phyloP scores from a whole-genome alignment of 2,888 invertebrate species.

The Oscheius onirici region DNA sequence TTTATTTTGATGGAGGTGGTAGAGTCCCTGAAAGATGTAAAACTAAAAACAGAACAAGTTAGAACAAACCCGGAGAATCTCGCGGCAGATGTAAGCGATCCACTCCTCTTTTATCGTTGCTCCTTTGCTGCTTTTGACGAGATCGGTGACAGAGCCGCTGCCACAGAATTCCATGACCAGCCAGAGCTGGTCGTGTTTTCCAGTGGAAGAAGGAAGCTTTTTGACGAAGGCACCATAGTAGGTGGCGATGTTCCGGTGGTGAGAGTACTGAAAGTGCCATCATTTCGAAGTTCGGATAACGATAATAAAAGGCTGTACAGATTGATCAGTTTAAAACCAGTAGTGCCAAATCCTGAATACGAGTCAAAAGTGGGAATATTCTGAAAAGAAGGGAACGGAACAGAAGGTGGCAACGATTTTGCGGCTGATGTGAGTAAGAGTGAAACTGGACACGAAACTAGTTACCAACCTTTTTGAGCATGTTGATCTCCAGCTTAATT shows the following conservation, averaged over 20 bases:
- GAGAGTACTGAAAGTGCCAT: slow-evolving; percentile 86
- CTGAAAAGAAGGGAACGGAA: too few relatives aligned
- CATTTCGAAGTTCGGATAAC: too few relatives aligned
- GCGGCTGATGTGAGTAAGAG: too few relatives aligned
- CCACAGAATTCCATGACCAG: slow-evolving; percentile 98
- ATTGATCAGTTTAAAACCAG: too few relatives aligned
- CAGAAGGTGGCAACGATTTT: too few relatives aligned
- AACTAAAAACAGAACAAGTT: not conserved
- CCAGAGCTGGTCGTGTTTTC: slow-evolving; percentile 99
- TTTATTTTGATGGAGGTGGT: slow-evolving; percentile 97
- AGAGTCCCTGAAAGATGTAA: slow-evolving; percentile 82
- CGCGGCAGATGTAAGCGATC: slow-evolving; percentile 97
- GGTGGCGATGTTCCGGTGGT: slow-evolving; percentile 98
- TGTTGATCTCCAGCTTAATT: slow-evolving; percentile 99
- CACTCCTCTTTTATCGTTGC: slow-evolving; percentile 98
- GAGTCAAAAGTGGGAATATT: too few relatives aligned
- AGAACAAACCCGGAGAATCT: slow-evolving; percentile 77
- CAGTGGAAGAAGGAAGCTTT: slow-evolving; percentile 82
- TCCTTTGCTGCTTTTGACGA: slow-evolving; percentile 98
- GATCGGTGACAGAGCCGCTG: slow-evolving; percentile 96
- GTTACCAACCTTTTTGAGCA: slow-evolving; percentile 86
- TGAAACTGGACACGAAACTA: too few relatives aligned
- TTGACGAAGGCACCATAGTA: slow-evolving; percentile 99
- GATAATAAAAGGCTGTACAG: too few relatives aligned
- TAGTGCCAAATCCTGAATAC: too few relatives aligned